These are phyloP conservation scores for Sebastes itinus DNA, from an alignment of 2,797 vertebrate genomes.

Conservation along the genomic window DNA sequence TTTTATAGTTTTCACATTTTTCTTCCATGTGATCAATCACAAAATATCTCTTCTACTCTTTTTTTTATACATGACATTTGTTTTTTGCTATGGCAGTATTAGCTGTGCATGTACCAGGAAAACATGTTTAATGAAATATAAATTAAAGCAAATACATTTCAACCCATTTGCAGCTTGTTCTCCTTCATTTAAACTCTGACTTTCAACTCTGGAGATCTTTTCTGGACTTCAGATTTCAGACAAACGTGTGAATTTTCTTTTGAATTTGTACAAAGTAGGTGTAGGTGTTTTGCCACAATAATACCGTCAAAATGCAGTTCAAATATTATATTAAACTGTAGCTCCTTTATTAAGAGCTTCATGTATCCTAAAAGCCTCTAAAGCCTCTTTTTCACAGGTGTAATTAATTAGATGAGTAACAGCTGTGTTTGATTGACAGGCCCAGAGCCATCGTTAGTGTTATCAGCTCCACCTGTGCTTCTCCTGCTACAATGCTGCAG, in stretches of 20 bases:
- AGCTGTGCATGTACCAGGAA: neutral
- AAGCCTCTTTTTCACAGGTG: neutral
- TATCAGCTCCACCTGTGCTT: neutral
- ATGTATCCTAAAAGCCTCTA: neutral
- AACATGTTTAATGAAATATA: neutral
- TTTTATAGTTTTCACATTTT: neutral
- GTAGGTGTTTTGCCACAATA: neutral
- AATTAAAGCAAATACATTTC: neutral
- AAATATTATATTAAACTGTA: neutral
- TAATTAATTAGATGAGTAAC: neutral
- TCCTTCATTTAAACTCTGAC: neutral
- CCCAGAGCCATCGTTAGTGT: neutral
- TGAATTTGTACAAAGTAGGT: neutral
- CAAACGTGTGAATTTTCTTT: neutral
- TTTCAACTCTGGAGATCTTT: neutral
- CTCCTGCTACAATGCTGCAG: neutral
- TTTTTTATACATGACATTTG: neutral
- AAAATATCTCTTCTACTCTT: neutral
- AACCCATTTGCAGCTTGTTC: neutral
- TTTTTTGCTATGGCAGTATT: neutral
- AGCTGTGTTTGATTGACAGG: neutral
- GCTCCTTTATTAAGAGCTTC: neutral
- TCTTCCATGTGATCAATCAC: neutral
- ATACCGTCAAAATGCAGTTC: neutral
- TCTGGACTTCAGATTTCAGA: neutral